Evolutionary conservation across 2,797 vertebrate genomes (phyloP), one percentile per base, ranked within the genome.

Genomic region (Arctocebus calabarensis): DNA sequence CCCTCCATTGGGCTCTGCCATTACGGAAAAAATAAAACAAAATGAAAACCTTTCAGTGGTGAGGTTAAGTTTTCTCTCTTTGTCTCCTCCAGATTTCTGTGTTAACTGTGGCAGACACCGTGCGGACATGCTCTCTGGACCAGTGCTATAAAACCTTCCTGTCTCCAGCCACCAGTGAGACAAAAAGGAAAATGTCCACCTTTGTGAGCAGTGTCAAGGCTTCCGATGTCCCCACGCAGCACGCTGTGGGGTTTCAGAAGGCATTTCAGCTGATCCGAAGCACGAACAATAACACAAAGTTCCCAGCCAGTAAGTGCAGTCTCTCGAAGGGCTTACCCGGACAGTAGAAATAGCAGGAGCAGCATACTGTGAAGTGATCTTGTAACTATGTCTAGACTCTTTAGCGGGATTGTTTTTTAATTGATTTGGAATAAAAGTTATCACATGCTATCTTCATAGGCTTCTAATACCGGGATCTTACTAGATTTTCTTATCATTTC

Each of bases 141-240:
- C 99, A 99, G 97, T 99, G 99, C 98, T 99, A 99, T 81, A 99
- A 99, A 97, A 99, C 99, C 0, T 99, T 99, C 97, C 99, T 99
- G 95, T 99, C 99, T 91, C 99, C 99, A 17, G 99, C 99, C 98
- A 99, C 99, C 96, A 99, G 99, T 0, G 99, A 99, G 98, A 99
- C 99, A 23, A 99, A 99, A 97, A 99, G 99, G 98, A 99, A 99
- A 98, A 99, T 99, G 99, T 99, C 99, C 98, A 99, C 99, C 96
- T 99, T 99, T 79, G 99, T 99, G 90, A 99, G 98, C 94, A 99
- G 98, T 75, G 98, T 99, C 94, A 99, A 99, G 98, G 98, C 99
- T 0, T 99, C 99, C 0, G 99, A 99, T 96, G 99, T 98, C 88
- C 98, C 99, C 23, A 99, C 99, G 0, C 99, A 99, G 98, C 99